Percentiles rank a stretch among this genome's conserved stretches.
These are phyloP conservation scores for Parotia lawesii DNA, from an alignment of 2,113 vertebrate species.

Conservation along the genomic window DNA sequence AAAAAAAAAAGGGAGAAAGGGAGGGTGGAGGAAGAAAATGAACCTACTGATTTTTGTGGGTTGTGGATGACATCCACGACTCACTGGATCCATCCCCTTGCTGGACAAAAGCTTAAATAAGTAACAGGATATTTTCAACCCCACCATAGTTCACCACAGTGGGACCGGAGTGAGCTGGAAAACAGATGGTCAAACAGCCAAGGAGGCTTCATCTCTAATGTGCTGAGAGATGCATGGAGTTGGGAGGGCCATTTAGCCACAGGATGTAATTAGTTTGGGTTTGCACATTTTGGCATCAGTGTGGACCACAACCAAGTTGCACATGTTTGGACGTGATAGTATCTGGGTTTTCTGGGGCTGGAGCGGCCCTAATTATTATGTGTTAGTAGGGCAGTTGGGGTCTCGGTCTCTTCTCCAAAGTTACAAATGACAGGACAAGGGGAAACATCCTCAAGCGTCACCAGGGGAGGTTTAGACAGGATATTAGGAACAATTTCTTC, in stretches of 20 bases:
- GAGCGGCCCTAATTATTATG: not conserved
- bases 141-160: not conserved
- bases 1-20: not conserved
- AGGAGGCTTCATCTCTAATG: not conserved
- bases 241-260: not conserved
- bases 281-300: not conserved
- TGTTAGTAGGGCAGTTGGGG: not conserved
- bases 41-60: slow-evolving; percentile 2
- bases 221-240: not conserved
- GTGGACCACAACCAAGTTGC: not conserved
- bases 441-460: fast-evolving
- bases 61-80: not conserved
- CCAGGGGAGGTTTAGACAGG: not conserved
- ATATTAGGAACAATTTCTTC: not conserved
- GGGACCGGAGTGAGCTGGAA: not conserved
- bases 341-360: not conserved
- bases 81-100: not conserved
- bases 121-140: not conserved
- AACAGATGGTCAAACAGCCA: not conserved
- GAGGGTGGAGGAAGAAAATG: not conserved
- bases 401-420: not conserved
- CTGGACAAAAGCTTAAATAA: slow-evolving; percentile 24
- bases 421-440: not conserved
- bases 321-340: not conserved
- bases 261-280: slow-evolving; percentile 17